Conservation (phyloP, 92 coral and sea anemone genomes). For the Paramuricea clavata region DNA sequence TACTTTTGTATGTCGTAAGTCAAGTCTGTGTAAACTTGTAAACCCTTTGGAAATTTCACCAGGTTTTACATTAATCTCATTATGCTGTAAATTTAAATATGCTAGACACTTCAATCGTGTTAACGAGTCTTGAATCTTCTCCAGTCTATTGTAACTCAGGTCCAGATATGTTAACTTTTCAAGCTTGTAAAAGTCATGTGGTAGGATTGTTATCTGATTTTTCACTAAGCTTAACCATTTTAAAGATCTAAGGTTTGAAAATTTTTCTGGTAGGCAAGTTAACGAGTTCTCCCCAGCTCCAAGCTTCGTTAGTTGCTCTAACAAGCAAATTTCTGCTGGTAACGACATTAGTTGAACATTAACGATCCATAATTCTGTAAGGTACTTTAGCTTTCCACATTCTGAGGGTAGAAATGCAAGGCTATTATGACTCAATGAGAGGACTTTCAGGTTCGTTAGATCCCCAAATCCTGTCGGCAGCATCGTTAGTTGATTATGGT, state of each 20-base stretch:
- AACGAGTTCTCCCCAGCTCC: conserved; percentile 89
- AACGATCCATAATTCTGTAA: conserved; percentile 89
- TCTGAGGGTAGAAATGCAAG: conserved; percentile 93
- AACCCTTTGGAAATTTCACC: conserved; percentile 51
- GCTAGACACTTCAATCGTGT: conserved; percentile 70
- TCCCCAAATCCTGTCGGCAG: conserved; percentile 94
- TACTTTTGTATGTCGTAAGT: conserved; percentile 78
- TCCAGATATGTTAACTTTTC: conserved; percentile 74
- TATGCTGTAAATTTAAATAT: conserved; percentile 73
- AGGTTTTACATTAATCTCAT: conserved; percentile 70
- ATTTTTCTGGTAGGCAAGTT: conserved; percentile 77
- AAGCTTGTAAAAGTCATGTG: conserved; percentile 71
- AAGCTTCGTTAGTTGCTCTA: conserved; percentile 77
- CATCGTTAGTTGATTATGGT: conserved; percentile 93
- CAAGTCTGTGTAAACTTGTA: conserved; percentile 72
- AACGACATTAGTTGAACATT: conserved; percentile 90
- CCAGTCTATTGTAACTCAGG: conserved; percentile 78
- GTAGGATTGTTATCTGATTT: conserved; percentile 80
- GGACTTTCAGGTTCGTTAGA: conserved; percentile 73
- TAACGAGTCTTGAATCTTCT: conserved; percentile 71
- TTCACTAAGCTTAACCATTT: conserved; percentile 82
- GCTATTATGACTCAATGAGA: conserved; percentile 90
- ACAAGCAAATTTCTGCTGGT: conserved; percentile 91
- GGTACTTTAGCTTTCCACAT: conserved; percentile 76
- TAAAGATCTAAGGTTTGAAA: conserved; percentile 68